Evolutionary conservation across 2,888 invertebrate genomes (phyloP).

Genomic region (Drosophila pseudotakahashii): DNA sequence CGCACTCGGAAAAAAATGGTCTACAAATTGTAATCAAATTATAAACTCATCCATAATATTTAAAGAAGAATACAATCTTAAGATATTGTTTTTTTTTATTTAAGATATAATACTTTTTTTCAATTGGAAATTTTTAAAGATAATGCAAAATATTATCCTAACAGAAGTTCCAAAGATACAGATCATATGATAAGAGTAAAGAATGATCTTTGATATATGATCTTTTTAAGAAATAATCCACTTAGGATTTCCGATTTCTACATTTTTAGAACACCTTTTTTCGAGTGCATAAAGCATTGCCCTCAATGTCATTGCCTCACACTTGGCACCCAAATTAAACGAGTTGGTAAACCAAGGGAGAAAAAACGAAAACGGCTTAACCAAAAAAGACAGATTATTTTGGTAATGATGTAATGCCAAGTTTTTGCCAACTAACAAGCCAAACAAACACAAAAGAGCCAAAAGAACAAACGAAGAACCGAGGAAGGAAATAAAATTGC

Average conservation of each 20-base stretch:
- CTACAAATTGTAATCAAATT: neutral
- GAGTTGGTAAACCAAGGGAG: constrained; percentile 35
- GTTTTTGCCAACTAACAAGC: constrained; percentile 45
- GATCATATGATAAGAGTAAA: too few relatives aligned
- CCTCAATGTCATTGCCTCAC: constrained; percentile 64
- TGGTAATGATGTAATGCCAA: constrained; percentile 65
- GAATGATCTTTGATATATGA: too few relatives aligned
- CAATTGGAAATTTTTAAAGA: too few relatives aligned
- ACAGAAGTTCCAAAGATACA: too few relatives aligned
- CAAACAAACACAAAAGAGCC: constrained; percentile 48
- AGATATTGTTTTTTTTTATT: too few relatives aligned
- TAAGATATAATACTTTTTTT: too few relatives aligned
- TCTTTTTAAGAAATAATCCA: too few relatives aligned
- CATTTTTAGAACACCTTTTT: neutral
- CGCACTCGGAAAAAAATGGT: constrained; percentile 15
- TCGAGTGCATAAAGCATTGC: constrained; percentile 43
- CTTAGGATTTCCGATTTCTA: too few relatives aligned
- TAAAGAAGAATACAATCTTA: neutral
- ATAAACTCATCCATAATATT: neutral
- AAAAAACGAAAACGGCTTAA: neutral
- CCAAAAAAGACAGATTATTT: constrained; percentile 43
- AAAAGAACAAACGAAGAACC: constrained; percentile 18
- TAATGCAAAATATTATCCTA: too few relatives aligned
- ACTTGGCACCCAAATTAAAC: constrained; percentile 41
- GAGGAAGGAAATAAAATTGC: constrained; percentile 51